A percentile compares a stretch with the other conserved stretches of the same genome.
Evolutionary conservation across 2,888 invertebrate genomes (phyloP).

Genomic region (Odontothrips loti): DNA sequence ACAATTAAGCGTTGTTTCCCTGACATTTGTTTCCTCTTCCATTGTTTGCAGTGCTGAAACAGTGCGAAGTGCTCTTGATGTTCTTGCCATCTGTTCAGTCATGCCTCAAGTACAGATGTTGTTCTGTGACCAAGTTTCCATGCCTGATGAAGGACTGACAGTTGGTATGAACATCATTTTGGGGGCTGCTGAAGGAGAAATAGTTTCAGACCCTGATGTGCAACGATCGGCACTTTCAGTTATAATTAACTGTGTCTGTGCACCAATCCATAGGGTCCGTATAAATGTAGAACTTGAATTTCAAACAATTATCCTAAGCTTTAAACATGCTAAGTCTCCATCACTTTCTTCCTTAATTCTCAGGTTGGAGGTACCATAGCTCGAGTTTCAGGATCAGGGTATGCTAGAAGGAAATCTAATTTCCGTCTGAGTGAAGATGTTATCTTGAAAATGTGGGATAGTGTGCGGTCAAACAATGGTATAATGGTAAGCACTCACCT

Average conservation of each 20-base stretch:
- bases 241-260: constrained; percentile 90
- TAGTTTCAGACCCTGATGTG: constrained; percentile 85
- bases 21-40: background rate
- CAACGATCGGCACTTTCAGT: constrained; percentile 86
- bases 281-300: constrained; percentile 29
- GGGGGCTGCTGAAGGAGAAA: constrained; percentile 85
- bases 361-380: constrained; percentile 50
- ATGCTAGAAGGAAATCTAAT: constrained; percentile 61
- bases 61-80: constrained; percentile 76
- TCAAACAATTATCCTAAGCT: constrained; percentile 2
- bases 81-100: constrained; percentile 84
- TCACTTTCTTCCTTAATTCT: constrained; percentile 37
- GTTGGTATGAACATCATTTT: constrained; percentile 78
- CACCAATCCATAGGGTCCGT: constrained; percentile 74
- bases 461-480: constrained; percentile 88
- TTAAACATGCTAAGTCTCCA: constrained; percentile 1
- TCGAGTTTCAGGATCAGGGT: constrained; percentile 49
- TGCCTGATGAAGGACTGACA: constrained; percentile 71
- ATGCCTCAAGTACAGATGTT: constrained; percentile 73
- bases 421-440: constrained; percentile 73
- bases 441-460: constrained; percentile 90
- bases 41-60: constrained; percentile 64
- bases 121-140: constrained; percentile 66
- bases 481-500: constrained; percentile 68
- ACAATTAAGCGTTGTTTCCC: background rate